Evolutionary conservation across 2,797 vertebrate species (phyloP).

Genomic region (Pangasius mekongensis): DNA sequence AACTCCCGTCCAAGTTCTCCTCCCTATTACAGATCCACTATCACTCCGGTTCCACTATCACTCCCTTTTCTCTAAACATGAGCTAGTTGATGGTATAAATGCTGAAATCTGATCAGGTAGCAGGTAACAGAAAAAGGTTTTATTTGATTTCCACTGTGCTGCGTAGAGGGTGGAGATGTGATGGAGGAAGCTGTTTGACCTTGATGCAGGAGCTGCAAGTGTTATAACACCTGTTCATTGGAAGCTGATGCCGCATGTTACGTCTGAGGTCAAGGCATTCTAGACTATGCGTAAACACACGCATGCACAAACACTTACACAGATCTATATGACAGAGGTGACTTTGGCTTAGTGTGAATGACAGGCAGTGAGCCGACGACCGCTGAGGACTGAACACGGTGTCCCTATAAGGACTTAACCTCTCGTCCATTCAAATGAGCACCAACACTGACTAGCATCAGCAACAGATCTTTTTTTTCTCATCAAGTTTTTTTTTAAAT

Average conservation of each 20-base stretch:
- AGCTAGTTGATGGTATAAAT: neutral
- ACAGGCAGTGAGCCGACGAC: slow-evolving; percentile 7
- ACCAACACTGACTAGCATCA: neutral
- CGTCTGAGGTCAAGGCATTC: slow-evolving; percentile 6
- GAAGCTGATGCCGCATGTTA: slow-evolving; percentile 33
- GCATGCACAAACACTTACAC: slow-evolving; percentile 28
- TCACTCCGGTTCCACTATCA: neutral
- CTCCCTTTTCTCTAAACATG: neutral
- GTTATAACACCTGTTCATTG: slow-evolving; percentile 14
- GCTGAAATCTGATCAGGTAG: neutral
- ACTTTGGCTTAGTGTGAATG: slow-evolving; percentile 15
- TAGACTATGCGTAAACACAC: slow-evolving; percentile 34
- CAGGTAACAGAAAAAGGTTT: neutral
- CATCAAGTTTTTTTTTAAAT: neutral
- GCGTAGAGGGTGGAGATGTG: neutral
- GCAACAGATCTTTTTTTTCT: neutral
- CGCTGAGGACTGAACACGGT: neutral
- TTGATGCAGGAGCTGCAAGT: slow-evolving; percentile 5
- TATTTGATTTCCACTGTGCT: neutral
- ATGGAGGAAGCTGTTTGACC: slow-evolving; percentile 33
- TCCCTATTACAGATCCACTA: neutral
- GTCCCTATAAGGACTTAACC: slow-evolving; percentile 15
- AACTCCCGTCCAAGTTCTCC: neutral
- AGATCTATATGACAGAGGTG: slow-evolving; percentile 29
- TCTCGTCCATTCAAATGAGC: neutral